Conservation (phyloP, 1,140 invertebrate species). For the Bombus pascuorum region DNA sequence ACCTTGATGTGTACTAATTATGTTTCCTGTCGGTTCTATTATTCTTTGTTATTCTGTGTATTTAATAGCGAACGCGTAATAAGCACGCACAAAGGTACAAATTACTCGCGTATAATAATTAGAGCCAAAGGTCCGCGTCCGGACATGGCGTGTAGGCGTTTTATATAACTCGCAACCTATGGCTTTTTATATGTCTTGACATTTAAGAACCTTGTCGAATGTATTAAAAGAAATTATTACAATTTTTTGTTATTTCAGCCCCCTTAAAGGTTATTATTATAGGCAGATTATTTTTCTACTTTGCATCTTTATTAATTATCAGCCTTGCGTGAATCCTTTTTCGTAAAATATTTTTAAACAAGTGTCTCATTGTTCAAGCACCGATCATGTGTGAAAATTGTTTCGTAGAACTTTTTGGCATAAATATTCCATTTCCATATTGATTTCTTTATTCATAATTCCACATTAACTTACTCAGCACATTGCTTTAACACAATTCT, state of each 20-base stretch:
- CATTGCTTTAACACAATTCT: too few relatives aligned
- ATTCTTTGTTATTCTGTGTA: not conserved
- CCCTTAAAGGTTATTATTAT: too few relatives aligned
- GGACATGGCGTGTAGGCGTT: not conserved
- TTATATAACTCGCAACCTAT: not conserved
- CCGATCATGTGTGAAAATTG: too few relatives aligned
- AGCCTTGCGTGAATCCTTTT: not conserved
- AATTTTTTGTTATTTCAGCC: not conserved
- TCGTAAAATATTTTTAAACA: not conserved
- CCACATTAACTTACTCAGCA: too few relatives aligned
- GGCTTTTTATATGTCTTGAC: constrained; percentile 11
- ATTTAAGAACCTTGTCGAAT: not conserved
- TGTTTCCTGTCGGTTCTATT: not conserved
- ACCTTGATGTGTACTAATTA: not conserved
- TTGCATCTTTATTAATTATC: not conserved
- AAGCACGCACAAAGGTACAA: not conserved
- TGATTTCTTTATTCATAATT: too few relatives aligned
- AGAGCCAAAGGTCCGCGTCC: not conserved
- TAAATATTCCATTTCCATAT: too few relatives aligned
- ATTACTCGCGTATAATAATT: not conserved
- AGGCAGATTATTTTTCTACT: not conserved
- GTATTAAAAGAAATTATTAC: constrained; percentile 7
- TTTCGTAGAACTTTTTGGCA: too few relatives aligned
- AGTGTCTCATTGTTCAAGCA: too few relatives aligned
- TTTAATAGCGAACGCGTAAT: not conserved